Base-by-base conservation (phyloP, 1,140 invertebrate genomes). In the Papilio aristodemus region DNA sequence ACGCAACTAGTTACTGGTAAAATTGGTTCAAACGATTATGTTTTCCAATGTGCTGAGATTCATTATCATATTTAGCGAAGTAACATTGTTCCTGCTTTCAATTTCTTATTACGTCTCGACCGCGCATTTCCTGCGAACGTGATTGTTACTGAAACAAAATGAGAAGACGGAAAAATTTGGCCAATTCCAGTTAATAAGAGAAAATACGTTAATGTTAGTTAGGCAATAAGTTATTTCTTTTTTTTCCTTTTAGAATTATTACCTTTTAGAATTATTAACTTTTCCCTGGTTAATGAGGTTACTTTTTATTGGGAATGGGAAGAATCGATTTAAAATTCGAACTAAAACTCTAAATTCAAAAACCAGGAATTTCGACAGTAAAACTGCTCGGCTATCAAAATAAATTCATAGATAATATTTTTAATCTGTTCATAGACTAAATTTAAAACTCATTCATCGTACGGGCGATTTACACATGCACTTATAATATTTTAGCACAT, bases 91-190 rank as follows among this genome's bases (percentile, higher is more conserved):
- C 19, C 46, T 25, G 19, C 46, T 54, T 54, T 54, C 17, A 22
- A 54, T 54, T 54, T 54, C 46, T 19, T 54, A 54, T 22, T 54
- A 19, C 46, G 19, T 22, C 10, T 19, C 2, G 1, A 22, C 46
- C 46, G 46, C 46, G 46, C 46, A 36, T 62, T 62, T 62, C 59
- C 59, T 39, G 59, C 14, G 59, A 1, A 62, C 59, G 59, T 62
- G 59, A 62, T 62, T 10, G 32, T 38, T 36, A 17, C n/a, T 62
- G n/a, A 17, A 37, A 62, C 59, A 38, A 62, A 37, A 62, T 11
- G 59, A n/a, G 10, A 17, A 59, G 8, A 14, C 17, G 38, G 4
- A 11, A 62, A 60, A 62, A 62, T 38, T 62, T 62, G 27, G 10
- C 36, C 36, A 60, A 37, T 38, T 37, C 38, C 32, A 19, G 27